These are phyloP conservation scores for Bombyx mandarina DNA, from an alignment of 1,140 invertebrate species.

Conservation along the genomic window DNA sequence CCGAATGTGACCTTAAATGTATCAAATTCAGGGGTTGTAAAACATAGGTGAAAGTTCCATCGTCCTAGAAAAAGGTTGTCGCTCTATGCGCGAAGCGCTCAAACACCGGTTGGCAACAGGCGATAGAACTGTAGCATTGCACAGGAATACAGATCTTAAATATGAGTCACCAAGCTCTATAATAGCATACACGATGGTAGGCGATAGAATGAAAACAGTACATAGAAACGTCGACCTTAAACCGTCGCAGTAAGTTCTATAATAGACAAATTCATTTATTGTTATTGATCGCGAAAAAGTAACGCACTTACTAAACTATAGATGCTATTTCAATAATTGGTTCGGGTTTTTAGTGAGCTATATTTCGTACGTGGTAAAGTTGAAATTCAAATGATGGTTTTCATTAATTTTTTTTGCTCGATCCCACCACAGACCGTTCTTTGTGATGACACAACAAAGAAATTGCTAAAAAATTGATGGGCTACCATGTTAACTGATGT, in stretches of 20 bases:
- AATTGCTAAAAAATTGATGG: no score
- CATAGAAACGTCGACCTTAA: slow-evolving; percentile 18
- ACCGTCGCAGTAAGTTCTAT: slow-evolving; percentile 10
- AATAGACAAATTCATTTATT: slow-evolving; percentile 2
- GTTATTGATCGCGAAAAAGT: slow-evolving; percentile 54
- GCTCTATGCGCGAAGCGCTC: slow-evolving; percentile 29
- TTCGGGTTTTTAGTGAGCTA: no score
- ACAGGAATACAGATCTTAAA: neutral
- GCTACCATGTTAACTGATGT: no score
- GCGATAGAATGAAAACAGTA: slow-evolving; percentile 15
- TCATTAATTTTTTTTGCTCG: no score
- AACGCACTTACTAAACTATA: slow-evolving; percentile 29
- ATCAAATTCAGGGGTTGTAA: slow-evolving; percentile 3
- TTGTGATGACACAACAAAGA: no score
- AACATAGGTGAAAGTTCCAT: slow-evolving; percentile 38
- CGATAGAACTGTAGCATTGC: slow-evolving; percentile 26
- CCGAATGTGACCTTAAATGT: neutral
- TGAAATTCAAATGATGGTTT: no score
- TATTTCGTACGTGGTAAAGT: no score
- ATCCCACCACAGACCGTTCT: no score
- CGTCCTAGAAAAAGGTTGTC: slow-evolving; percentile 59
- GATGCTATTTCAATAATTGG: no score
- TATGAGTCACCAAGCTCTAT: no score
- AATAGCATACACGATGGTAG: no score
- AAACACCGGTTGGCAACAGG: slow-evolving; percentile 53